Evolutionary conservation across 2,113 vertebrate genomes (phyloP).

Genomic region (Calyptomena viridis): DNA sequence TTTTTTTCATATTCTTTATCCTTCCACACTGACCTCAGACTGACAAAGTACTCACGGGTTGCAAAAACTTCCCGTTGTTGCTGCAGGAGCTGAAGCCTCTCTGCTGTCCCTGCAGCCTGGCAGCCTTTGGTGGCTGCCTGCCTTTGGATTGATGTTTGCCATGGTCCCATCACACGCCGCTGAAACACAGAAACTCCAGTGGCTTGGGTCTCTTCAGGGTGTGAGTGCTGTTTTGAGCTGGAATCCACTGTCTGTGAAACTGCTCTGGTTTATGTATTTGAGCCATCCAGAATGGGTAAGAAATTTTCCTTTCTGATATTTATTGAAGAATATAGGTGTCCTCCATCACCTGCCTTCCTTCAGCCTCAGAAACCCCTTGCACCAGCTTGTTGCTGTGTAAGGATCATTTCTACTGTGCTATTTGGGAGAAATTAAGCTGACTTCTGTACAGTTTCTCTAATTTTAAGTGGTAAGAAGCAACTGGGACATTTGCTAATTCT

Average conservation of each 20-base stretch:
- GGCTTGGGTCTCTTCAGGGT: background rate
- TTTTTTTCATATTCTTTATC: background rate
- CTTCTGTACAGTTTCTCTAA: background rate
- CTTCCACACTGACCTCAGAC: background rate
- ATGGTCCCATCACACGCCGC: accelerated
- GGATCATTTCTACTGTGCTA: background rate
- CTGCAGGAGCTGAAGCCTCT: background rate
- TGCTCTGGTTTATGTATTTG: background rate
- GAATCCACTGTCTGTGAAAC: background rate
- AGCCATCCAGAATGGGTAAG: background rate
- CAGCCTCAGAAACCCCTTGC: background rate
- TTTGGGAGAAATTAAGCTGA: background rate
- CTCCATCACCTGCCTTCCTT: background rate
- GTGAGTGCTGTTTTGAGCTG: background rate
- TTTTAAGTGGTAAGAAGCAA: background rate
- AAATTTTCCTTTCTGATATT: slow-evolving; percentile 5
- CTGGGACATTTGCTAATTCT: background rate
- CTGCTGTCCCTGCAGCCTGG: background rate
- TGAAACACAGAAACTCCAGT: background rate
- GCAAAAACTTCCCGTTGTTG: background rate
- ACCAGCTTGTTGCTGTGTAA: background rate
- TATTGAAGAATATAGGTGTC: background rate
- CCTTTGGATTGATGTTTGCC: background rate
- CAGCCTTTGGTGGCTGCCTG: background rate
- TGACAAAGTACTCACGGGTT: background rate